Evolutionary conservation across 2,888 invertebrate genomes (phyloP), one percentile per base, ranked within the genome.

Genomic region (Parnassius smintheus): DNA sequence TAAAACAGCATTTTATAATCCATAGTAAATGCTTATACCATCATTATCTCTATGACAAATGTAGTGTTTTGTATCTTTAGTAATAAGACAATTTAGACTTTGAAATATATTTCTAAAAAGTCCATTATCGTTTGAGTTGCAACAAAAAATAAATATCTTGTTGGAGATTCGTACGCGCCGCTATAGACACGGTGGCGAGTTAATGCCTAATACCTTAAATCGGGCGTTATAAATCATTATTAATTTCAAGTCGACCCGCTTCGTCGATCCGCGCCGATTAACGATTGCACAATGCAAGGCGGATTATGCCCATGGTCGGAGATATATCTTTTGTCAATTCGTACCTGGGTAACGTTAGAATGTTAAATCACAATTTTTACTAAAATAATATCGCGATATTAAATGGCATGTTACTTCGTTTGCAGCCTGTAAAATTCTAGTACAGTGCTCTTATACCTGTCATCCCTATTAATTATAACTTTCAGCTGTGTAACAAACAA

Each of bases 171-270:
- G 25, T 62, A 54, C 55, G 51, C 66, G 65, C 72, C 69, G 74
- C 72, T 78, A 79, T 80, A 80, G 79, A 77, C 69, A 70, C 77
- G 76, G 82, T 80, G 75, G 77, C 74, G 70, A 75, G 72, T 75
- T 80, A 83, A 84, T 81, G 71, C 81, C 78, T 84, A 86, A 85
- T 77, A 78, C 81, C 76, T 80, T 80, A 90, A 91, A 91, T 90
- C 91, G 88, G 74, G 74, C 82, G 88, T 82, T 85, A 88, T 91
- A 90, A 90, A 91, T 91, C 88, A 89, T 87, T 90, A 90, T 91
- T 91, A 91, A 89, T 89, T 87, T 86, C 77, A 78, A 82, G 82
- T 82, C 81, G 79, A 74, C 74, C 74, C 74, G 74, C 78, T 74
- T 73, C 78, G 83, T 74, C 88, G 88, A 88, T 89, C 88, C 80